Conservation (phyloP, 2,113 vertebrate genomes). For the Mugil cephalus region DNA sequence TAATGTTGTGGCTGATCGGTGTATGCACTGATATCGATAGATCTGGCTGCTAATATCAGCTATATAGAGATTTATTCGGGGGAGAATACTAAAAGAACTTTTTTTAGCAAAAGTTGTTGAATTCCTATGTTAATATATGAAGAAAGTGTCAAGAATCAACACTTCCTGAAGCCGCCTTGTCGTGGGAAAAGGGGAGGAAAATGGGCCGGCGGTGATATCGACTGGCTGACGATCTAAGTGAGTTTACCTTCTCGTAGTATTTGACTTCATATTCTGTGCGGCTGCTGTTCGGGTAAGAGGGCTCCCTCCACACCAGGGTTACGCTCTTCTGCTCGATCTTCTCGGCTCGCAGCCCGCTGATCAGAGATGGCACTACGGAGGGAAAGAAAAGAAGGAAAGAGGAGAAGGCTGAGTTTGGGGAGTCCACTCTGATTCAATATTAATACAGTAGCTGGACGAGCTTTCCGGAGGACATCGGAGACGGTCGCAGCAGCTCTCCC, state of each 20-base stretch:
- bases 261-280: constrained; percentile 93
- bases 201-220: background rate
- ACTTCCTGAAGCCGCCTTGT: background rate
- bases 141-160: background rate
- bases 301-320: constrained; percentile 91
- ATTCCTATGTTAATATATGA: background rate
- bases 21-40: too few relatives aligned
- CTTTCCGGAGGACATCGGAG: constrained; percentile 16
- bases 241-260: constrained; percentile 94
- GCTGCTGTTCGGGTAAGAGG: constrained; percentile 83
- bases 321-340: constrained; percentile 92
- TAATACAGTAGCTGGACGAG: background rate
- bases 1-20: too few relatives aligned
- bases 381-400: constrained; percentile 16
- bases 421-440: constrained; percentile 21
- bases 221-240: background rate
- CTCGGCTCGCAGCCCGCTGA: constrained; percentile 89
- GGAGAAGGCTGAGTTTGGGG: constrained; percentile 18
- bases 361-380: constrained; percentile 82
- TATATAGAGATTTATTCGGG: too few relatives aligned
- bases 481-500: constrained; percentile 1
- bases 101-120: too few relatives aligned
- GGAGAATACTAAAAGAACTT: too few relatives aligned
- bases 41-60: too few relatives aligned
- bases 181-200: background rate